phyloP scores from a whole-genome alignment of 2,113 vertebrate species.

The Mesitornis unicolor region DNA sequence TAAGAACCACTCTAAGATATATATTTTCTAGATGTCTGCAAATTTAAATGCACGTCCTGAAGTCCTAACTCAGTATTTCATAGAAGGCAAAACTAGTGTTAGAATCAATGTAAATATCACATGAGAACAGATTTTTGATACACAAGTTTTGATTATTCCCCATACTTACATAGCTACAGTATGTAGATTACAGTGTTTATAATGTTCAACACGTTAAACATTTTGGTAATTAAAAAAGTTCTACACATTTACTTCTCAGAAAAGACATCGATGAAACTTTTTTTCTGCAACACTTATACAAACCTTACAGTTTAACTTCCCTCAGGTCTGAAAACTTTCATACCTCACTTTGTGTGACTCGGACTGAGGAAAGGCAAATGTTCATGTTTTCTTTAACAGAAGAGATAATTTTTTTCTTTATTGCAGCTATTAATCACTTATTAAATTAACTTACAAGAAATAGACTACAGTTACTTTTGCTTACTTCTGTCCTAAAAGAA shows the following conservation, averaged over 20 bases:
- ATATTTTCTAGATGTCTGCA: not conserved
- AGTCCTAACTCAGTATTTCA: not conserved
- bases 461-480: not conserved
- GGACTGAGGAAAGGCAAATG: not conserved
- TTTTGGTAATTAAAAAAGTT: not conserved
- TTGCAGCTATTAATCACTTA: not conserved
- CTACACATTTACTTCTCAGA: not conserved
- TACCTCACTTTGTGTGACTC: not conserved
- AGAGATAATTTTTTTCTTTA: not conserved
- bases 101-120: not conserved
- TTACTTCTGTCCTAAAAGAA: not conserved
- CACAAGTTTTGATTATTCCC: not conserved
- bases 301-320: not conserved
- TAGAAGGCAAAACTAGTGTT: not conserved
- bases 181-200: not conserved
- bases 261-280: not conserved
- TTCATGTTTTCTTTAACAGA: not conserved
- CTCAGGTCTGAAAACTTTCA: not conserved
- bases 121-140: not conserved
- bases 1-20: not conserved
- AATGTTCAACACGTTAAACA: not conserved
- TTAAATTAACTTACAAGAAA: slow-evolving; percentile 11
- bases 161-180: not conserved
- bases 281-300: not conserved
- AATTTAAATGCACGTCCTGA: not conserved